A percentile compares a stretch with the other conserved stretches of the same genome.
phyloP scores from a whole-genome alignment of 2,113 vertebrate species.

The Platanista minor region DNA sequence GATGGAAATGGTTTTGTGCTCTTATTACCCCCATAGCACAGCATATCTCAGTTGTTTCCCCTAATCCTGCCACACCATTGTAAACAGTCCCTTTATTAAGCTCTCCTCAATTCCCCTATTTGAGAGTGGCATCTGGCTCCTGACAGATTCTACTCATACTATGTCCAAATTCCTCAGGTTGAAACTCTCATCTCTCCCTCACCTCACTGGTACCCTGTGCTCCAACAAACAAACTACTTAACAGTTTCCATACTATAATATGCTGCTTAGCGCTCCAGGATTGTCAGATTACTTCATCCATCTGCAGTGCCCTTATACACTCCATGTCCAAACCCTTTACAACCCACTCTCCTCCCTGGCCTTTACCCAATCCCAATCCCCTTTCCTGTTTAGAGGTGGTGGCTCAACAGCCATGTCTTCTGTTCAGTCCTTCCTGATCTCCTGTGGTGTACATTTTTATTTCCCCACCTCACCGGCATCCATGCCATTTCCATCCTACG shows the following conservation, averaged over 20 bases:
- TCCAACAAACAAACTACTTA: background rate
- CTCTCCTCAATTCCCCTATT: background rate
- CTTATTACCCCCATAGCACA: background rate
- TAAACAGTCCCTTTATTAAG: background rate
- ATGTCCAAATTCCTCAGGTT: background rate
- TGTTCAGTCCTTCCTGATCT: background rate
- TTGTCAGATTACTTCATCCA: background rate
- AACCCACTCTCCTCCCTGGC: background rate
- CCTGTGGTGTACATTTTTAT: background rate
- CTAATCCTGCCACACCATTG: background rate
- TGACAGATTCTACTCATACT: background rate
- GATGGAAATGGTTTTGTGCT: background rate
- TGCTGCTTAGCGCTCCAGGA: background rate
- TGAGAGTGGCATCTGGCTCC: background rate
- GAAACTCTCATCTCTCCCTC: background rate
- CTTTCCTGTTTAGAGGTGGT: background rate
- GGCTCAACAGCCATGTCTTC: background rate
- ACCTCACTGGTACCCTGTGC: background rate
- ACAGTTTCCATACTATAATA: background rate
- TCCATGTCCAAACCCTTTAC: background rate
- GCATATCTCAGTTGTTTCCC: background rate
- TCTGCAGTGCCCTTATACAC: too few relatives aligned
- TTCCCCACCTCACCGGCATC: background rate
- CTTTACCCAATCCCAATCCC: background rate
- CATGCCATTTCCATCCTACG: background rate